Evolutionary conservation across 2,113 vertebrate genomes (phyloP).

Genomic region (Chloropsis hardwickii): DNA sequence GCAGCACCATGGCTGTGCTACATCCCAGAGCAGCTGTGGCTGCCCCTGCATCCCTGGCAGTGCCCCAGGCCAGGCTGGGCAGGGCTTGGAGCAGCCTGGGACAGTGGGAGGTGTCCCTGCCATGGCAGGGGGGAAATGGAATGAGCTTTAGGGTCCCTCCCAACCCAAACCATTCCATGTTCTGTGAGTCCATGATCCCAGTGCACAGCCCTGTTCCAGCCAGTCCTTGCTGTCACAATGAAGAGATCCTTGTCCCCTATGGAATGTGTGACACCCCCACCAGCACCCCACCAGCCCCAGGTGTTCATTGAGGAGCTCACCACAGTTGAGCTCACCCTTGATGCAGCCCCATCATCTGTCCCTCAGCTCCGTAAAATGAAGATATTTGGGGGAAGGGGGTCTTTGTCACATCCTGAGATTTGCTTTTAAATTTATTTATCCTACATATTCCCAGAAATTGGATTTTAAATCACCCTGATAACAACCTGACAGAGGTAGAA

Average conservation of each 20-base stretch:
- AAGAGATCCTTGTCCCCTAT: accelerated
- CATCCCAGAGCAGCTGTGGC: neutral
- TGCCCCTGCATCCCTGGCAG: neutral
- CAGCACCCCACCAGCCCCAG: neutral
- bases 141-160: neutral
- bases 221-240: neutral
- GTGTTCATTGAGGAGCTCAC: neutral
- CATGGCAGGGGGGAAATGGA: too few species aligned
- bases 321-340: neutral
- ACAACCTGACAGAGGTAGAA: neutral
- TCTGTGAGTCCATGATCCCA: neutral
- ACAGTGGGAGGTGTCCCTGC: neutral
- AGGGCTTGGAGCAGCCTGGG: neutral
- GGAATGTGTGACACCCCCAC: neutral
- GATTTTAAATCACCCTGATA: neutral
- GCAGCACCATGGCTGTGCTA: neutral
- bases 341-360: neutral
- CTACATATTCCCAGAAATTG: neutral
- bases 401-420: neutral
- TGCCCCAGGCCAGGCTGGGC: neutral
- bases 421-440: neutral
- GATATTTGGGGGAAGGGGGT: neutral
- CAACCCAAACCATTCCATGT: neutral
- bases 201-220: neutral
- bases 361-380: neutral